phyloP scores from a whole-genome alignment of 2,113 vertebrate genomes.

The Nasalis larvatus region DNA sequence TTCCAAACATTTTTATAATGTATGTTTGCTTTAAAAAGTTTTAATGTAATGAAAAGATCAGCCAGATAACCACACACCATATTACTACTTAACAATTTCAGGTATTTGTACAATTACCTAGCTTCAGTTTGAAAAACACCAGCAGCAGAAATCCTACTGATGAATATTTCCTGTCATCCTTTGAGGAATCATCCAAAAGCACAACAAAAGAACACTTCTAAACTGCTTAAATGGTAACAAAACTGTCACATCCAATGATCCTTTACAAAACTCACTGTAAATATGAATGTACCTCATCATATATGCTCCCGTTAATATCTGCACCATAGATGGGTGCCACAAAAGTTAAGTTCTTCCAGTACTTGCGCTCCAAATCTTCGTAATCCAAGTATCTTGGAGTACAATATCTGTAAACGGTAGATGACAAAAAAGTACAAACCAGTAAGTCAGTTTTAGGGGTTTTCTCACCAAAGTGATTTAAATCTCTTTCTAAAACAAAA shows the following conservation, averaged over 20 bases:
- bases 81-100: neutral
- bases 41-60: neutral
- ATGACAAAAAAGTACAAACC: neutral
- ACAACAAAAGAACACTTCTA: conserved; percentile 35
- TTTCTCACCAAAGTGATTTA: neutral
- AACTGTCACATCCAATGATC: conserved; percentile 18
- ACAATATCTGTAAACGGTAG: conserved; percentile 83
- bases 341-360: conserved; percentile 90
- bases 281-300: conserved; percentile 86
- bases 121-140: conserved; percentile 24
- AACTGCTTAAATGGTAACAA: conserved; percentile 40
- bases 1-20: conserved; percentile 10
- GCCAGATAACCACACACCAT: neutral
- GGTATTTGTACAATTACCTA: neutral
- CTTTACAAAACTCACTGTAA: conserved; percentile 62
- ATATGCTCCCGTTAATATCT: conserved; percentile 90
- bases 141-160: neutral
- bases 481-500: conserved; percentile 50
- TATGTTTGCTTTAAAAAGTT: neutral
- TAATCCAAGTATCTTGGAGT: conserved; percentile 87
- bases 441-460: neutral
- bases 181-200: neutral
- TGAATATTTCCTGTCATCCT: neutral
- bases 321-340: conserved; percentile 90
- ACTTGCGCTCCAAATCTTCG: conserved; percentile 90